These are phyloP conservation scores for Eidolon dupreanum DNA, from an alignment of 2,797 vertebrate species.

Conservation along the genomic window DNA sequence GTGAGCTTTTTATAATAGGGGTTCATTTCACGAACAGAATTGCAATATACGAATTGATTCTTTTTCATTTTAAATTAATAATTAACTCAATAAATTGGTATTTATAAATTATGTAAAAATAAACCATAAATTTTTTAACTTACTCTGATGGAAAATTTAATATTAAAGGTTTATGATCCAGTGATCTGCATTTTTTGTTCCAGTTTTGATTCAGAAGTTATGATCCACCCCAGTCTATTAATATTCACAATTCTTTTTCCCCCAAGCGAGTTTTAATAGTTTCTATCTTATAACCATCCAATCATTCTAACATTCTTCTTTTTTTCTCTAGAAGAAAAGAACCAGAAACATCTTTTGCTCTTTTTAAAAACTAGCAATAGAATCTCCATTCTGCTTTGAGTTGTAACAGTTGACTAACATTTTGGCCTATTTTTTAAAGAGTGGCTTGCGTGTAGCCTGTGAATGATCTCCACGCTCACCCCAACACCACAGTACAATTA, in stretches of 20 bases:
- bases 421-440: background rate
- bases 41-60: background rate
- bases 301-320: background rate
- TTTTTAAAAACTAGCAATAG: background rate
- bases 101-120: conserved; percentile 20
- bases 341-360: background rate
- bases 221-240: background rate
- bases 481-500: no score
- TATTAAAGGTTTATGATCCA: background rate
- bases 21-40: background rate
- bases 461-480: background rate
- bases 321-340: background rate
- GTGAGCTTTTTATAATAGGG: background rate
- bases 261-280: background rate
- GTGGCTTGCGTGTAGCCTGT: background rate
- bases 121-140: background rate
- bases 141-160: conserved; percentile 7
- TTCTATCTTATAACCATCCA: background rate
- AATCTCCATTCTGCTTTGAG: background rate
- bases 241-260: background rate
- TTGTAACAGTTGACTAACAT: background rate
- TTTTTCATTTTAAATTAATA: background rate
- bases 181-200: background rate
- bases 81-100: background rate
- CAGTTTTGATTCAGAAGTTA: background rate